phyloP scores from a whole-genome alignment of 2,888 invertebrate genomes.

The Apantesis nais region DNA sequence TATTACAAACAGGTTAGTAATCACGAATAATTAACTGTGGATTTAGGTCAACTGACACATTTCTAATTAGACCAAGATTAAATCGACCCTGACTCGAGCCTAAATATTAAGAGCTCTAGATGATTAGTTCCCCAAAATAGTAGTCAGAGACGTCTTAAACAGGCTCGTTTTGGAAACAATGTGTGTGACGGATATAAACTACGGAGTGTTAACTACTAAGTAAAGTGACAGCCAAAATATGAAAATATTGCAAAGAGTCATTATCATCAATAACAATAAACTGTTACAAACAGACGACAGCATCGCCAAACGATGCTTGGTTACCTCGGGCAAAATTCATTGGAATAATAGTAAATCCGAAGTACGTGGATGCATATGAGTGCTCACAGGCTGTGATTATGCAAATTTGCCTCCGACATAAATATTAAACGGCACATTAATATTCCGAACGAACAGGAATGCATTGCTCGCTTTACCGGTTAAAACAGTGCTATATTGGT shows the following conservation, averaged over 20 bases:
- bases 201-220: no score
- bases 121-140: no score
- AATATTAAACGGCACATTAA: conserved; percentile 85
- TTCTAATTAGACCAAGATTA: not conserved
- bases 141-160: not conserved
- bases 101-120: not conserved
- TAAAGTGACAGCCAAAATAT: conserved; percentile 25
- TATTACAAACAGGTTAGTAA: not conserved
- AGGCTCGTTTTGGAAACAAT: not conserved
- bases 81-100: not conserved
- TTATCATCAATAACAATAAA: conserved; percentile 53
- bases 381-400: conserved; percentile 81
- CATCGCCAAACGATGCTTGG: conserved; percentile 36
- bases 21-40: not conserved
- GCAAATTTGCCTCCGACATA: conserved; percentile 83
- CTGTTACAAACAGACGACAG: conserved; percentile 44
- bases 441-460: conserved; percentile 82
- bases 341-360: conserved; percentile 77
- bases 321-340: conserved; percentile 73
- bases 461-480: conserved; percentile 78
- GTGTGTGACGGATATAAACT: no score
- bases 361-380: conserved; percentile 65
- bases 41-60: not conserved
- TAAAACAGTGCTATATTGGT: conserved; percentile 63
- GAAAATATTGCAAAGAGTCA: conserved; percentile 25